Percentiles rank a stretch among this genome's conserved stretches.
These are phyloP conservation scores for Gallinago jamesoni DNA, from an alignment of 2,113 vertebrate species.

Conservation along the genomic window DNA sequence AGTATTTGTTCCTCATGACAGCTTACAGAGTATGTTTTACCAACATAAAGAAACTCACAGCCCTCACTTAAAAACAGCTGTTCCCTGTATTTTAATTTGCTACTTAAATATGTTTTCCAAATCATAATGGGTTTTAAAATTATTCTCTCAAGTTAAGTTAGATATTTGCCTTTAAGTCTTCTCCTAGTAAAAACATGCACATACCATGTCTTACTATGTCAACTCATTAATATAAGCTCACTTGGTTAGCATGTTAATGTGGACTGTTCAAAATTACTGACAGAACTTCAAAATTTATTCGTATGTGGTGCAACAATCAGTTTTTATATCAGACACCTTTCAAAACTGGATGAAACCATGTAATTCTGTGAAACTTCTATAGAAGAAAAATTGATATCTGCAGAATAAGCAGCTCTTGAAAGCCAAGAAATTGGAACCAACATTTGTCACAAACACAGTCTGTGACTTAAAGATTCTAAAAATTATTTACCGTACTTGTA, in stretches of 20 bases:
- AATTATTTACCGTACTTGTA: neutral
- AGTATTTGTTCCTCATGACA: neutral
- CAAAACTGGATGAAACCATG: neutral
- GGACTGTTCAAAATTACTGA: neutral
- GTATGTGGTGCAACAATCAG: neutral
- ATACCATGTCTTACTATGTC: neutral
- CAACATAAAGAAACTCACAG: neutral
- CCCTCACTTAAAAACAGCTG: neutral
- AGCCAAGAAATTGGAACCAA: neutral
- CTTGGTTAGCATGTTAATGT: neutral
- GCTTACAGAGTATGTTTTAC: neutral
- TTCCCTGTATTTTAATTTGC: neutral
- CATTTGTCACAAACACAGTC: neutral
- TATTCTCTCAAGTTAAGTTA: neutral
- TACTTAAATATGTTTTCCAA: neutral
- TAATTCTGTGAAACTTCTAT: neutral
- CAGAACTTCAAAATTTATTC: neutral
- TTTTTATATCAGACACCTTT: neutral
- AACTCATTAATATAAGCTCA: neutral
- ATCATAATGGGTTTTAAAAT: neutral
- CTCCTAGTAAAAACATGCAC: neutral
- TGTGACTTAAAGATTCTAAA: neutral
- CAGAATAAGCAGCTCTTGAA: neutral
- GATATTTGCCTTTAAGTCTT: neutral
- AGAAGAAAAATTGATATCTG: accelerated